These are phyloP conservation scores for Allobates femoralis DNA, from an alignment of 2,797 vertebrate species.

Conservation along the genomic window DNA sequence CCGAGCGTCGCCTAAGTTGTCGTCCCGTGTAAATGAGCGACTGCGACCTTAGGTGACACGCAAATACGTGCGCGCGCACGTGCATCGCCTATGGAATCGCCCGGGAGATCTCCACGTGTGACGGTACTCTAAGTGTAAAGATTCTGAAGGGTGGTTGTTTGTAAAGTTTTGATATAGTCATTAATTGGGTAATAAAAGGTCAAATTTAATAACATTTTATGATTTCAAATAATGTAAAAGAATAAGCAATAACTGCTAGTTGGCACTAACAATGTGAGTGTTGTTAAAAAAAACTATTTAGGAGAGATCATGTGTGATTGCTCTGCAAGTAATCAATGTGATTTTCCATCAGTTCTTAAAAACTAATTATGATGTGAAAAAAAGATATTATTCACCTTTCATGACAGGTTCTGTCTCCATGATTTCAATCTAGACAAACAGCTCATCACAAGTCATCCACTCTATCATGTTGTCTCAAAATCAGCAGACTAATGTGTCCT, in stretches of 20 bases:
- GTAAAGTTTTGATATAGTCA: too few species aligned
- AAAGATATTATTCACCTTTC: slow-evolving; percentile 18
- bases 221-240: neutral
- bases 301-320: slow-evolving; percentile 21
- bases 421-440: slow-evolving; percentile 3
- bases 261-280: neutral
- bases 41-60: too few species aligned
- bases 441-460: slow-evolving; percentile 28
- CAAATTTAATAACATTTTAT: neutral
- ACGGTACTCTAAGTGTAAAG: too few species aligned
- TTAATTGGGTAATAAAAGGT: neutral
- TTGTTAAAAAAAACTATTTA: neutral
- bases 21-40: too few species aligned
- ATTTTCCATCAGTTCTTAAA: slow-evolving; percentile 26
- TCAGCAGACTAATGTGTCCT: slow-evolving; percentile 25
- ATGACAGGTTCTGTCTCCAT: slow-evolving; percentile 3
- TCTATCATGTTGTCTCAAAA: neutral
- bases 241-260: neutral
- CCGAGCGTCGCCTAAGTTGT: too few species aligned
- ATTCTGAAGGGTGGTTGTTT: too few species aligned
- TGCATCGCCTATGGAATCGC: too few species aligned
- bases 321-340: neutral
- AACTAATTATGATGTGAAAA: slow-evolving; percentile 27
- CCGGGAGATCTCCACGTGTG: too few species aligned
- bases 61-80: too few species aligned